phyloP scores from a whole-genome alignment of 2,888 invertebrate species.

The Antheraea assamensis region DNA sequence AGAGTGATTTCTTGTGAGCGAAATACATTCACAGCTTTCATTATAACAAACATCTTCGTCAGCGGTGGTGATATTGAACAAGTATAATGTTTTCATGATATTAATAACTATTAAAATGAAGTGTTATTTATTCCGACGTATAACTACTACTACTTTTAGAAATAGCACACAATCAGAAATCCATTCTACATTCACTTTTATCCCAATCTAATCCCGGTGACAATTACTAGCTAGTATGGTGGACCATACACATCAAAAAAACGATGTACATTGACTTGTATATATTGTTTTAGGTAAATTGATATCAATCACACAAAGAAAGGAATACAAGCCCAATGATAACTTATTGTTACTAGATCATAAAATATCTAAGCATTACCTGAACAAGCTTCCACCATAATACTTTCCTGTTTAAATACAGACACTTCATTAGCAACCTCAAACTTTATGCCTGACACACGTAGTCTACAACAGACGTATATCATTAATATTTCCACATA shows the following conservation, averaged over 20 bases:
- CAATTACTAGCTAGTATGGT: not conserved
- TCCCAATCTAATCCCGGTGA: not conserved
- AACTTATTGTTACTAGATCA: no score
- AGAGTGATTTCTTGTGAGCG: not conserved
- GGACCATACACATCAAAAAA: no score
- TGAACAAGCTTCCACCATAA: no score
- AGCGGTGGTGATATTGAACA: not conserved
- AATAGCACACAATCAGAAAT: no score
- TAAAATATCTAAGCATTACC: no score
- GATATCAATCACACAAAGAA: no score
- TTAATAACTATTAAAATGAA: no score
- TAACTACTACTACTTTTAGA: no score
- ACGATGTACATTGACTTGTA: no score
- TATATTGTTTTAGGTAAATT: no score
- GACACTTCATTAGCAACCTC: not conserved
- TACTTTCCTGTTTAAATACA: not conserved
- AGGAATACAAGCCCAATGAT: no score
- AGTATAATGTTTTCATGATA: not conserved
- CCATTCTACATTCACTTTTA: not conserved
- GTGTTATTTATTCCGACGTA: no score
- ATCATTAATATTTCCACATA: not conserved
- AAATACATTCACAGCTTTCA: not conserved
- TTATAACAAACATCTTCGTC: not conserved
- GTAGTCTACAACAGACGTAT: not conserved
- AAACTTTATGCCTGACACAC: not conserved